Percentiles rank a stretch among this genome's conserved stretches.
phyloP scores from a whole-genome alignment of 2,888 invertebrate genomes.

The Drosophila barbarae region DNA sequence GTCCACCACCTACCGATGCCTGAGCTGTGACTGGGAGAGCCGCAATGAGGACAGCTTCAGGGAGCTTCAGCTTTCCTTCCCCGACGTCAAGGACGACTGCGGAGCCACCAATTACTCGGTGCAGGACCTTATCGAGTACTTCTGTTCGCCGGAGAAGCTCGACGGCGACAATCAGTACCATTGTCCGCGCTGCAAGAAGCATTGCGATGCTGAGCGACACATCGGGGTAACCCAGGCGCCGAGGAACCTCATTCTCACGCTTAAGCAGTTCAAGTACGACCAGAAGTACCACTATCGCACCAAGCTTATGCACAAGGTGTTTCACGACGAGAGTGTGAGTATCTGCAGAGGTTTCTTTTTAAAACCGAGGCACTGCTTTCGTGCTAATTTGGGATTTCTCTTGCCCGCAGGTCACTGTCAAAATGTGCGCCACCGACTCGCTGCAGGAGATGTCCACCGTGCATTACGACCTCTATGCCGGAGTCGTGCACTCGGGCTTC shows the following conservation, averaged over 20 bases:
- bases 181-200: slow-evolving; percentile 87
- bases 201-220: slow-evolving; percentile 88
- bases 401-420: slow-evolving; percentile 75
- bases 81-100: slow-evolving; percentile 81
- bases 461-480: slow-evolving; percentile 88
- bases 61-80: slow-evolving; percentile 89
- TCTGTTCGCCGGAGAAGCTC: slow-evolving; percentile 87
- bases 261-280: slow-evolving; percentile 90
- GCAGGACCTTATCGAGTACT: slow-evolving; percentile 89
- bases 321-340: slow-evolving; percentile 81
- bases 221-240: slow-evolving; percentile 87
- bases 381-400: neutral
- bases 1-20: slow-evolving; percentile 87
- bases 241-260: slow-evolving; percentile 87
- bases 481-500: slow-evolving; percentile 90
- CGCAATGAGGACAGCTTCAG: slow-evolving; percentile 88
- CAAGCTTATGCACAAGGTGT: slow-evolving; percentile 87
- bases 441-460: slow-evolving; percentile 78
- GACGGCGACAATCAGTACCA: slow-evolving; percentile 90
- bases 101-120: slow-evolving; percentile 82
- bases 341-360: slow-evolving; percentile 22
- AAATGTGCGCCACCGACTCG: slow-evolving; percentile 78
- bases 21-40: slow-evolving; percentile 86
- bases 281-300: slow-evolving; percentile 86
- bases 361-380: too few species aligned